A percentile compares a stretch with the other conserved stretches of the same genome.
Evolutionary conservation across 37 sponge, comb jelly and placozoan genomes (phyloP).

Genomic region (Bolinopsis microptera): DNA sequence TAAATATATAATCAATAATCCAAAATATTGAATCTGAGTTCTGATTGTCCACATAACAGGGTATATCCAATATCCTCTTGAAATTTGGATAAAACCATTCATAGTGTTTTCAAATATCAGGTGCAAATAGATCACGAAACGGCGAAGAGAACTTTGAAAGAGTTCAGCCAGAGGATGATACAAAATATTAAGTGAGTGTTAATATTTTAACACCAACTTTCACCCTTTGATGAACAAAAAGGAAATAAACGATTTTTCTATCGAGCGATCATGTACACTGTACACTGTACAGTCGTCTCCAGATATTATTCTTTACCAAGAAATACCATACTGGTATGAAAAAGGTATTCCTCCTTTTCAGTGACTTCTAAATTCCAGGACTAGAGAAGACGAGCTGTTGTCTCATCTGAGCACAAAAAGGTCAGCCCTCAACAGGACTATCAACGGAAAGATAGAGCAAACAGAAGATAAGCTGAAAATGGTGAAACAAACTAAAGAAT

Average conservation of each 20-base stretch:
- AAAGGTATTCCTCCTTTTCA: too few relatives aligned
- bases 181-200: constrained; percentile 45
- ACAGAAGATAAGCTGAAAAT: constrained; percentile 56
- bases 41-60: too few relatives aligned
- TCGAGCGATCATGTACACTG: too few relatives aligned
- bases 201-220: neutral
- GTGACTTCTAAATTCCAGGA: constrained; percentile 26
- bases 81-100: too few relatives aligned
- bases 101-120: too few relatives aligned
- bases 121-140: constrained; percentile 41
- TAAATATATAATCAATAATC: too few relatives aligned
- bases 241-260: too few relatives aligned
- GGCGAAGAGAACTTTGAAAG: constrained; percentile 46
- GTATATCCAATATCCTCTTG: too few relatives aligned
- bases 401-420: neutral
- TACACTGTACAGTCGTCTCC: too few relatives aligned
- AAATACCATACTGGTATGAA: too few relatives aligned
- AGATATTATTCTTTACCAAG: too few relatives aligned
- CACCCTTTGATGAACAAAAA: neutral
- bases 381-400: constrained; percentile 32
- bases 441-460: neutral
- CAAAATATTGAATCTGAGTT: too few relatives aligned
- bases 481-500: constrained; percentile 35
- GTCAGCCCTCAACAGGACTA: neutral
- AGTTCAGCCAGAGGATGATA: constrained; percentile 47